Evolutionary conservation across 1,140 invertebrate species (phyloP).

Genomic region (Saccostrea glomerata): DNA sequence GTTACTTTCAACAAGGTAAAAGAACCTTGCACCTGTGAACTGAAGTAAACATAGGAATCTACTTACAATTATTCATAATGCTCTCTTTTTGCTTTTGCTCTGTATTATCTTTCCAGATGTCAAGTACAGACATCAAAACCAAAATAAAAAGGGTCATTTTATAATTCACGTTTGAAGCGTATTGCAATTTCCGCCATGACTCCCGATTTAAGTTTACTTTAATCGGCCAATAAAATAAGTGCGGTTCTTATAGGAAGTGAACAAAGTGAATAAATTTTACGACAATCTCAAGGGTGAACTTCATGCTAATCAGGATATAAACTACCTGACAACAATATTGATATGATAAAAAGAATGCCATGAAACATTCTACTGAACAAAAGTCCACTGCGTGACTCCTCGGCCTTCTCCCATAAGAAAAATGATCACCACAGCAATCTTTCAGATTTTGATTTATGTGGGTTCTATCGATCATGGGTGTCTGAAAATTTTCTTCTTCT

Average conservation of each 20-base stretch:
- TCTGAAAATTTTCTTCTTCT: background rate
- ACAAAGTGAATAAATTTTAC: background rate
- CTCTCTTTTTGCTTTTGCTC: too few relatives aligned
- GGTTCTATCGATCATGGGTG: background rate
- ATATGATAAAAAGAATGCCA: background rate
- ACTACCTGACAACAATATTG: conserved; percentile 1
- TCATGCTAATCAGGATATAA: conserved; percentile 18
- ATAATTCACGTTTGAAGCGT: background rate
- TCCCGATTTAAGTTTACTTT: background rate
- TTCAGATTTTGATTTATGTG: background rate
- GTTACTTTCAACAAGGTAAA: background rate
- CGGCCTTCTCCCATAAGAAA: background rate
- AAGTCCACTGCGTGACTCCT: background rate
- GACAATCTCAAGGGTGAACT: background rate
- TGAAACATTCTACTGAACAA: background rate
- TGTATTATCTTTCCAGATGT: conserved; percentile 35
- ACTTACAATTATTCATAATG: background rate
- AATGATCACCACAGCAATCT: background rate
- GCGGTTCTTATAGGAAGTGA: background rate
- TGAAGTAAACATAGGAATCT: background rate
- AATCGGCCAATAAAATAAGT: background rate
- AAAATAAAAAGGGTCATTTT: background rate
- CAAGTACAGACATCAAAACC: background rate
- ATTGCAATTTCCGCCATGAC: background rate
- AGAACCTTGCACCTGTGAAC: background rate